Evolutionary conservation across 2,113 vertebrate species (phyloP).

Genomic region (Petroica traversi): DNA sequence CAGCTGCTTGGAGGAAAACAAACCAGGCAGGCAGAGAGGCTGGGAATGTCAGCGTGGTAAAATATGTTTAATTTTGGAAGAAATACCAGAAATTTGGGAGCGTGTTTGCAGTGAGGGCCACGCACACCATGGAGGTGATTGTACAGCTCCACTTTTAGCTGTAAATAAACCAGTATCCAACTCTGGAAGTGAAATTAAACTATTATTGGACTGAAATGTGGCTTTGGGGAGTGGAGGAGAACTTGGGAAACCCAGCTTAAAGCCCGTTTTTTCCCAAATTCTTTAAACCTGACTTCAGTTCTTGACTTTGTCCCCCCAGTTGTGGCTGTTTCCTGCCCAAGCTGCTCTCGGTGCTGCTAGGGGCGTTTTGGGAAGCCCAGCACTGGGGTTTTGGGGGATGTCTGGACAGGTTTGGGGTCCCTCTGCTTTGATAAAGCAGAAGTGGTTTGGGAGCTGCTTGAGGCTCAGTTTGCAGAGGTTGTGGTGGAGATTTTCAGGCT

Average conservation of each 20-base stretch:
- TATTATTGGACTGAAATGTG: not conserved
- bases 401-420: not conserved
- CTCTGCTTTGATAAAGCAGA: not conserved
- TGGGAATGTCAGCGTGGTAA: accelerated
- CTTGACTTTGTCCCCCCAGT: not conserved
- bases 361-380: not conserved
- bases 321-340: accelerated
- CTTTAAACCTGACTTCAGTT: not conserved
- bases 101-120: accelerated
- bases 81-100: not conserved
- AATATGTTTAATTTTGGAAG: not conserved
- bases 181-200: not conserved
- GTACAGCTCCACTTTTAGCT: not conserved
- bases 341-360: not conserved
- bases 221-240: not conserved
- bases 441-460: not conserved
- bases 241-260: not conserved
- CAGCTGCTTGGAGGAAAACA: not conserved
- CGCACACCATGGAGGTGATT: accelerated
- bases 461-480: not conserved
- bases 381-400: not conserved
- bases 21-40: not conserved
- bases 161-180: accelerated
- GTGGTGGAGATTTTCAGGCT: not conserved
- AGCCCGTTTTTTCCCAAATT: accelerated